These are phyloP conservation scores for Apodemia zela DNA, from an alignment of 2,888 invertebrate species.

Conservation along the genomic window DNA sequence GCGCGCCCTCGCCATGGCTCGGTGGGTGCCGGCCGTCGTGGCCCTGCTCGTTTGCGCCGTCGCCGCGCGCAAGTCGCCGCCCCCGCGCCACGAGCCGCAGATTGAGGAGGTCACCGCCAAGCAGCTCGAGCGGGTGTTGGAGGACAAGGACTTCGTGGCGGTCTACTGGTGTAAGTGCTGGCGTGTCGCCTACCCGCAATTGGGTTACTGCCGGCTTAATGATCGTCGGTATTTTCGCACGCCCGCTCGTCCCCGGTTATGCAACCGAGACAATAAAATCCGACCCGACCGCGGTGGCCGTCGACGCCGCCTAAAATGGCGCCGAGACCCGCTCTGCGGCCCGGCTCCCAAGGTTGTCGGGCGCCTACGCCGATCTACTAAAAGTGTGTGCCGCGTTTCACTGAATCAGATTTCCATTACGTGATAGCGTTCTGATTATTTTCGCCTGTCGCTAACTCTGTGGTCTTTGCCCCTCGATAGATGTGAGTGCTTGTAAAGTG, in stretches of 20 bases:
- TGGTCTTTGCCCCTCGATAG: constrained; percentile 29
- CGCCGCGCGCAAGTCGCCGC: constrained; percentile 73
- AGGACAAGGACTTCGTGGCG: constrained; percentile 96
- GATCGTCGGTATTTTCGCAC: constrained; percentile 56
- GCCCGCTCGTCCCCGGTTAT: constrained; percentile 52
- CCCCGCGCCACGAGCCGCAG: constrained; percentile 82
- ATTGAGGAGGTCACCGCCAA: constrained; percentile 97
- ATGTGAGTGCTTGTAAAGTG: constrained; percentile 37
- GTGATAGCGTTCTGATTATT: constrained; percentile 68
- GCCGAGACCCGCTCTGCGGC: constrained; percentile 64
- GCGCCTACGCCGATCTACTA: constrained; percentile 75
- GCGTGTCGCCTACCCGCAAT: constrained; percentile 46
- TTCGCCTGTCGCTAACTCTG: constrained; percentile 62
- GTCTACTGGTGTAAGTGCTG: constrained; percentile 96
- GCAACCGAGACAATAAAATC: constrained; percentile 78
- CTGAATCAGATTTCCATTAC: constrained; percentile 70
- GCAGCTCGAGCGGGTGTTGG: constrained; percentile 93
- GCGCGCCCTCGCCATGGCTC: constrained; percentile 77
- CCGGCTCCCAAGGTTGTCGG: constrained; percentile 66
- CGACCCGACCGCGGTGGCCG: constrained; percentile 65
- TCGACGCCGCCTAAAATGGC: constrained; percentile 76
- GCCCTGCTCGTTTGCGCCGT: constrained; percentile 77
- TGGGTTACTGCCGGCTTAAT: constrained; percentile 46
- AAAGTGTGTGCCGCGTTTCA: constrained; percentile 58
- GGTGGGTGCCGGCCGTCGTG: constrained; percentile 73